Conservation (phyloP, 1,140 invertebrate species). For the Periplaneta americana region DNA sequence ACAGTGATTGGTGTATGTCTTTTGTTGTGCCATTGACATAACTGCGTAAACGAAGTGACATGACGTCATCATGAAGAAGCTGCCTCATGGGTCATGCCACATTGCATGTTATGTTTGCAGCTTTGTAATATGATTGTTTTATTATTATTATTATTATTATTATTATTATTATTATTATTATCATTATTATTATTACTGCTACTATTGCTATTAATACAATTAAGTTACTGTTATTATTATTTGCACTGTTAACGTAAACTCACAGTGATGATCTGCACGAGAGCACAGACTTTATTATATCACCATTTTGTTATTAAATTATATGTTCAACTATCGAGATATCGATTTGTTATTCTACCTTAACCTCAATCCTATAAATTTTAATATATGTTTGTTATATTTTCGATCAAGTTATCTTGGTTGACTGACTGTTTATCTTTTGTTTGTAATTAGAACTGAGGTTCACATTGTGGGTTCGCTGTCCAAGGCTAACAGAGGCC, state of each 20-base stretch:
- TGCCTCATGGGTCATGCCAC: too few species aligned
- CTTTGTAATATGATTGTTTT: too few species aligned
- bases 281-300: not conserved
- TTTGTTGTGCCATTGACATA: not conserved
- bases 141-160: too few species aligned
- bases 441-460: too few species aligned
- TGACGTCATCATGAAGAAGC: too few species aligned
- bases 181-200: not conserved
- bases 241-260: not conserved
- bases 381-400: too few species aligned
- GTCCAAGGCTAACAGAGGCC: too few species aligned
- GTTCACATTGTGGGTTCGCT: too few species aligned
- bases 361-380: too few species aligned
- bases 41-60: not conserved
- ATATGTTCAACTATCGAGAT: not conserved
- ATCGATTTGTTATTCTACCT: not conserved
- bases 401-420: too few species aligned
- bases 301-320: not conserved
- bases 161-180: not conserved
- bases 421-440: too few species aligned
- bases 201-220: not conserved
- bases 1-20: too few species aligned
- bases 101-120: not conserved
- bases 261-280: not conserved
- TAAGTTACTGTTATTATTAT: not conserved